Conservation (phyloP, 2,797 vertebrate genomes). For the Hydrocynus forskahlii region DNA sequence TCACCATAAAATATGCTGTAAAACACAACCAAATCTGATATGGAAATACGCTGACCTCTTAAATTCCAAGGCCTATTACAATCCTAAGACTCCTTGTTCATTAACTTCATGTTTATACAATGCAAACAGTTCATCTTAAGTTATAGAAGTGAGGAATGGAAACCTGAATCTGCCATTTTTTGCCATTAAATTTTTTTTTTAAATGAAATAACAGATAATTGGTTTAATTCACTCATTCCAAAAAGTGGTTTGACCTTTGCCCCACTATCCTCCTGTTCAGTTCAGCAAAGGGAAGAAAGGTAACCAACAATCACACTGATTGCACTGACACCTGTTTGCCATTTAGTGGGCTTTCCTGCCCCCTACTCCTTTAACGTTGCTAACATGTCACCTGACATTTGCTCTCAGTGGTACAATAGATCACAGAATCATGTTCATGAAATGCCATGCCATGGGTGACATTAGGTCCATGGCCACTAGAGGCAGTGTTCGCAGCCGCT, state of each 20-base stretch:
- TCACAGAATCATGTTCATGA: constrained; percentile 36
- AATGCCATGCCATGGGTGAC: constrained; percentile 33
- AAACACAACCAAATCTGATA: background rate
- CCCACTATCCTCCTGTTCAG: background rate
- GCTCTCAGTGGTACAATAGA: constrained; percentile 22
- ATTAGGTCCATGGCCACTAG: constrained; percentile 37
- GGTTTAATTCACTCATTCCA: background rate
- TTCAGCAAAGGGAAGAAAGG: background rate
- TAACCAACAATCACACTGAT: background rate
- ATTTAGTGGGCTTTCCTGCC: constrained; percentile 11
- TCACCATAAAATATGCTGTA: background rate
- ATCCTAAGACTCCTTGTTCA: background rate
- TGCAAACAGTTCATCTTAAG: no score
- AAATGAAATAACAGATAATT: background rate
- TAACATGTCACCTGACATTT: constrained; percentile 23
- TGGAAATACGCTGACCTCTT: background rate
- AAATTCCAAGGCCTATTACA: background rate
- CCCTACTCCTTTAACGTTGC: constrained; percentile 16
- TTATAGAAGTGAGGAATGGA: background rate
- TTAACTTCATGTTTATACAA: background rate
- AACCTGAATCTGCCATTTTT: background rate
- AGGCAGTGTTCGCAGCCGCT: constrained; percentile 52
- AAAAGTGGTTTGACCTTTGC: background rate
- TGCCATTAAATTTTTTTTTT: background rate
- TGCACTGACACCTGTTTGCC: background rate